A percentile compares a stretch with the other conserved stretches of the same genome.
phyloP scores from a whole-genome alignment of 2,888 invertebrate species.

The Laothoe populi region DNA sequence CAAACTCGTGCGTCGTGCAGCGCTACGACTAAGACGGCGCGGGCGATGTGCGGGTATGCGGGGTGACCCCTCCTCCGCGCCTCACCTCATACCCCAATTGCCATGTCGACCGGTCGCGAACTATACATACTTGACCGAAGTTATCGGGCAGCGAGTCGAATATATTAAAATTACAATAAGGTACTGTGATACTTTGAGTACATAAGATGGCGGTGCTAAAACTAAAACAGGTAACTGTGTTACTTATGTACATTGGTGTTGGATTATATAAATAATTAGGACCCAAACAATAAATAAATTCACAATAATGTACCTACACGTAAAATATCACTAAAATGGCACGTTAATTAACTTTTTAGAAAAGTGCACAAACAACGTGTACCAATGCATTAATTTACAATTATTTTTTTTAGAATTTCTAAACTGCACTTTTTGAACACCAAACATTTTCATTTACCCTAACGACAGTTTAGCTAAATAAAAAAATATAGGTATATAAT shows the following conservation, averaged over 20 bases:
- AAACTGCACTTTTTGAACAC: conserved; percentile 77
- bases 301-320: conserved; percentile 13
- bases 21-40: no score
- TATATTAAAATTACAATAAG: neutral
- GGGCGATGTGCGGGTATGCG: no score
- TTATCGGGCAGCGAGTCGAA: neutral
- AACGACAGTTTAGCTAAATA: conserved; percentile 80
- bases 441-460: conserved; percentile 72
- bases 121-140: neutral
- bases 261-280: conserved; percentile 1
- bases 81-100: no score
- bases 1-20: no score
- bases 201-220: neutral
- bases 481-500: conserved; percentile 76
- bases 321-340: conserved; percentile 19
- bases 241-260: conserved; percentile 18
- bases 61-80: no score
- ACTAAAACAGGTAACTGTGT: conserved; percentile 23
- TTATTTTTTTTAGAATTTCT: conserved; percentile 55
- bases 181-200: neutral
- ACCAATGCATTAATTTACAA: conserved; percentile 54
- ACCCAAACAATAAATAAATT: conserved; percentile 1
- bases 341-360: conserved; percentile 42
- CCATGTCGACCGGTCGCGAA: no score
- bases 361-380: conserved; percentile 59